Conservation (phyloP, 2,888 invertebrate species). For the Tenodera sinensis region DNA sequence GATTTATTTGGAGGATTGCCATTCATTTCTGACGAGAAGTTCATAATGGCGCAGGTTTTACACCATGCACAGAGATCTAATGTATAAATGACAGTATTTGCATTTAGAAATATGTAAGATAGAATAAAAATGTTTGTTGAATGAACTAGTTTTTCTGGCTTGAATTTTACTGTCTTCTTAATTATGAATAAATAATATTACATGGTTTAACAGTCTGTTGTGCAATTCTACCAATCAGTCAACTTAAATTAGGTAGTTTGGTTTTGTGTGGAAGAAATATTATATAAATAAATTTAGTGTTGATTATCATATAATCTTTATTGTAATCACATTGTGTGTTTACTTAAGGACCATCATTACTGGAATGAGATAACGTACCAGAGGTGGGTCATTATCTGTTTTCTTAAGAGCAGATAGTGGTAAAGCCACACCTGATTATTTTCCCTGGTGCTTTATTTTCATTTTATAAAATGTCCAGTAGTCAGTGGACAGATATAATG, state of each 20-base stretch:
- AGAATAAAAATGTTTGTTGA: not conserved
- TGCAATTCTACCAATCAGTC: not conserved
- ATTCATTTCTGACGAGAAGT: not conserved
- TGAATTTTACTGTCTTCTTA: not conserved
- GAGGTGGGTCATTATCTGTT: not conserved
- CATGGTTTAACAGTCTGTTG: not conserved
- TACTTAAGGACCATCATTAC: not conserved
- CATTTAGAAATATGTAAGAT: not conserved
- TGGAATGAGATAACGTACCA: not conserved
- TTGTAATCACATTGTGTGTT: constrained; percentile 10
- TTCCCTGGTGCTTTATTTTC: not conserved
- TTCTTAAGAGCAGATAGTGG: not conserved
- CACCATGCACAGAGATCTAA: not conserved
- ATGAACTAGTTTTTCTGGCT: not conserved
- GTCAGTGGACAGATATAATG: not conserved
- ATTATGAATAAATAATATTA: not conserved
- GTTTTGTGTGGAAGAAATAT: not conserved
- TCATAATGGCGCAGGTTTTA: not conserved
- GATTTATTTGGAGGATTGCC: not conserved
- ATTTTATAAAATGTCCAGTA: not conserved
- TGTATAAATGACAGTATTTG: constrained; percentile 11
- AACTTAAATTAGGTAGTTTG: not conserved
- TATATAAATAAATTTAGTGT: constrained; percentile 1
- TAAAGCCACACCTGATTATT: not conserved
- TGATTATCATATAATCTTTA: constrained; percentile 11